These are phyloP conservation scores for Nibea coibor DNA, from an alignment of 2,113 vertebrate species.

Conservation along the genomic window DNA sequence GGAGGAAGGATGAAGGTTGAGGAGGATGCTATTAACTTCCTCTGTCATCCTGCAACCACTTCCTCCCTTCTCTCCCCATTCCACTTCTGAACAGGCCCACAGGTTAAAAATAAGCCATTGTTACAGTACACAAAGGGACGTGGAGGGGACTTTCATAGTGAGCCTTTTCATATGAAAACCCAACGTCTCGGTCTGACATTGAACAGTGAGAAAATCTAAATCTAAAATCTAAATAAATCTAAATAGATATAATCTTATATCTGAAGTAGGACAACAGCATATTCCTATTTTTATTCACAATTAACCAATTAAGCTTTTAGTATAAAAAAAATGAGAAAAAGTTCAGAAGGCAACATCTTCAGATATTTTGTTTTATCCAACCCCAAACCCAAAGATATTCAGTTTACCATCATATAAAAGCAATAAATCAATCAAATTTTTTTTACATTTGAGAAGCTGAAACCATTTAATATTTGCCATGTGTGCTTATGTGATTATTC, in stretches of 20 bases:
- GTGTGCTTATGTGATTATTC: too few species aligned
- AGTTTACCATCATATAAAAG: not conserved
- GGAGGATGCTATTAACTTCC: conserved; percentile 58
- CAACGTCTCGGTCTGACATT: not conserved
- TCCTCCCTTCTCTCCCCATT: conserved; percentile 55
- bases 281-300: not conserved
- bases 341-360: not conserved
- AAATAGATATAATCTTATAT: too few species aligned
- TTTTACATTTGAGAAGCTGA: not conserved
- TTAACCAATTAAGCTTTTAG: not conserved
- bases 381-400: too few species aligned
- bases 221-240: too few species aligned
- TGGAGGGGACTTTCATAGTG: conserved; percentile 31
- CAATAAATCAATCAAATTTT: not conserved
- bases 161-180: conserved; percentile 9
- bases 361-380: not conserved
- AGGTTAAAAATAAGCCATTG: conserved; percentile 81
- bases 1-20: conserved; percentile 61
- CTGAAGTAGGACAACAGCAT: too few species aligned
- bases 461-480: too few species aligned
- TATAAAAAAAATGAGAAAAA: not conserved
- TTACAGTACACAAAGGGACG: conserved; percentile 64
- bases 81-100: conserved; percentile 42
- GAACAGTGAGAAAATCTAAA: not conserved
- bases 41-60: conserved; percentile 62